Conservation (phyloP, 1,140 invertebrate species). For the Metopolophium dirhodum region DNA sequence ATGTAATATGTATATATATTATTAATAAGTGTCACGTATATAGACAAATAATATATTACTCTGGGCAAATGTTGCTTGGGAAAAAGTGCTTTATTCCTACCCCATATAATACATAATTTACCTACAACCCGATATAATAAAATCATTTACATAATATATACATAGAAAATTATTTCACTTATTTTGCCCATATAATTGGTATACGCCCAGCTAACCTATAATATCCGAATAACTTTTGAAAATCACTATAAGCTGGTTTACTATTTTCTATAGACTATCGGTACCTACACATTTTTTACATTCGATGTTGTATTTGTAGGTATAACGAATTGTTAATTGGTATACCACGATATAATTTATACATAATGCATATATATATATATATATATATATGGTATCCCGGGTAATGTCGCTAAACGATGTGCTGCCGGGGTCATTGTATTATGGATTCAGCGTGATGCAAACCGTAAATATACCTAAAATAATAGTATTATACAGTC, state of each 20-base stretch:
- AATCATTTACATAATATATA: too few relatives aligned
- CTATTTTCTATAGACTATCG: neutral
- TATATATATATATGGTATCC: neutral
- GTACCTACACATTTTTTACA: neutral
- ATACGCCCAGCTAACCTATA: neutral
- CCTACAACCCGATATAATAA: neutral
- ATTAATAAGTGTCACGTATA: neutral
- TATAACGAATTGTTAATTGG: neutral
- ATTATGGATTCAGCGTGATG: constrained; percentile 14
- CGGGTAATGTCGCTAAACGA: neutral
- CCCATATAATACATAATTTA: neutral
- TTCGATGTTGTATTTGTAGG: neutral
- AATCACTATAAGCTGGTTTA: neutral
- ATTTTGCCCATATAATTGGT: too few relatives aligned
- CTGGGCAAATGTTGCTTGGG: too few relatives aligned
- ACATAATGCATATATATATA: neutral
- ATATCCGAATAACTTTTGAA: neutral
- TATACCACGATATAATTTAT: neutral
- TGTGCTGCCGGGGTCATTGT: constrained; percentile 32
- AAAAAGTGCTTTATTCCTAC: too few relatives aligned
- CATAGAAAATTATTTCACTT: too few relatives aligned
- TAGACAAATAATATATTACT: neutral
- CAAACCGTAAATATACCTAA: neutral
- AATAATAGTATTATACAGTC: neutral
- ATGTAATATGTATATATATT: neutral